Evolutionary conservation across 2,797 vertebrate species (phyloP).

Genomic region (Epinephelus coioides): DNA sequence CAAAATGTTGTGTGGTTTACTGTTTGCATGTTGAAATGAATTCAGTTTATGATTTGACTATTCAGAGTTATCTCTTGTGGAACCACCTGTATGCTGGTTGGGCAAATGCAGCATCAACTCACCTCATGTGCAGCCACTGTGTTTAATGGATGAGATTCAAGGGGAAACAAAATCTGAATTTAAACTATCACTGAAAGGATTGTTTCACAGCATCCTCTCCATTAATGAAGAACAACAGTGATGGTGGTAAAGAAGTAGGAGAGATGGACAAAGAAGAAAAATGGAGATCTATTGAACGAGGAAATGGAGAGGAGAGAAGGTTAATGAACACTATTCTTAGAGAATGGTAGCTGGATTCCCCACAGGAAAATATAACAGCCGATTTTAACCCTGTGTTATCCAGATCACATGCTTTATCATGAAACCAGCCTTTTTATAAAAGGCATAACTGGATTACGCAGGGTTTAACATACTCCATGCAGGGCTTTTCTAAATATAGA

Average conservation of each 20-base stretch:
- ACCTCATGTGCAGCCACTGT: no score
- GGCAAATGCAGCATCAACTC: no score
- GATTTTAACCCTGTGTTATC: conserved; percentile 23
- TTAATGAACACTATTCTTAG: conserved; percentile 57
- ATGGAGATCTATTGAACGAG: neutral
- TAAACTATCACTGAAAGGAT: no score
- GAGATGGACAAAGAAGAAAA: neutral
- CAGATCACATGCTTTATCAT: conserved; percentile 5
- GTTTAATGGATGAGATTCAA: no score
- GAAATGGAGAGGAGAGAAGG: conserved; percentile 25
- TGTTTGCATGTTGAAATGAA: no score
- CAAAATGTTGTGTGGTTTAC: no score
- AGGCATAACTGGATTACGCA: conserved; percentile 22
- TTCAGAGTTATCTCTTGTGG: no score
- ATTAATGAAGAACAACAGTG: neutral
- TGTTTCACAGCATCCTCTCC: neutral
- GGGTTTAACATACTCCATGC: neutral
- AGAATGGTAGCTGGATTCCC: conserved; percentile 20
- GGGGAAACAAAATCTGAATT: neutral
- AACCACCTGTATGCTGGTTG: no score
- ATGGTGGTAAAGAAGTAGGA: neutral
- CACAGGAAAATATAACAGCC: conserved; percentile 17
- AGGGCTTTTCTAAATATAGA: conserved; percentile 38
- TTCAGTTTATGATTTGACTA: no score
- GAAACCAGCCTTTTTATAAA: neutral